Evolutionary conservation across 1,140 invertebrate species (phyloP), one percentile per base, ranked within the genome.

Genomic region (Chrysopa pallens): DNA sequence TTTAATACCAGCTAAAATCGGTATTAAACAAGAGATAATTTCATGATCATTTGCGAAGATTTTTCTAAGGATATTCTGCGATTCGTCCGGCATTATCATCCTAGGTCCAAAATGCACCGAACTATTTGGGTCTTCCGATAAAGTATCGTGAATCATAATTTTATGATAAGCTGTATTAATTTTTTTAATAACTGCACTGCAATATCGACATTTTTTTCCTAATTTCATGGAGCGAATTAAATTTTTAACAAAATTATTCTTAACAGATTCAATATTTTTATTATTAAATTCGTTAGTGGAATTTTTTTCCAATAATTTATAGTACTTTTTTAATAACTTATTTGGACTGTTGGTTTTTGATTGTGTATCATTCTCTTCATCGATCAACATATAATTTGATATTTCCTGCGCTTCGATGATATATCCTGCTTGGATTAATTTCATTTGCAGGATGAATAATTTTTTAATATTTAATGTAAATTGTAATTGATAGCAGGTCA

Each of bases 11-110:
- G 62, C 69, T 4, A 96, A 62, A 41, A 86, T 72, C 0, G 87
- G 83, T 40, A 84, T 73, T 6, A 94, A 59, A 5, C 74, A 57
- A 48, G 63, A 62, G 0, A 98, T 56, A 35, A 90, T 63, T 6
- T 76, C 63, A 13, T 68, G 67, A 54, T 97, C 85, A 46, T 81
- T 77, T 33, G 67, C 50, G 73, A 84, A 96, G 15, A 96, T 63
- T 33, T 74, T 55, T 38, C 76, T 48, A 69, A 62, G 43, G 41
- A 35, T 36, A 44, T 47, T 47, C 52, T 57, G 64, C 62, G 38
- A 66, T 37, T 59, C 47, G 23, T 55, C 50, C 15, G 58, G 52
- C 28, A 44, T 55, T 1, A 59, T 42, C 45, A 55, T 52, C 48
- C 53, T 54, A 4, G 51, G 50, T 38, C 29, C 38, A 6, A 12